Conservation (phyloP, 2,888 invertebrate genomes). For the Chaitophorus viminalis region DNA sequence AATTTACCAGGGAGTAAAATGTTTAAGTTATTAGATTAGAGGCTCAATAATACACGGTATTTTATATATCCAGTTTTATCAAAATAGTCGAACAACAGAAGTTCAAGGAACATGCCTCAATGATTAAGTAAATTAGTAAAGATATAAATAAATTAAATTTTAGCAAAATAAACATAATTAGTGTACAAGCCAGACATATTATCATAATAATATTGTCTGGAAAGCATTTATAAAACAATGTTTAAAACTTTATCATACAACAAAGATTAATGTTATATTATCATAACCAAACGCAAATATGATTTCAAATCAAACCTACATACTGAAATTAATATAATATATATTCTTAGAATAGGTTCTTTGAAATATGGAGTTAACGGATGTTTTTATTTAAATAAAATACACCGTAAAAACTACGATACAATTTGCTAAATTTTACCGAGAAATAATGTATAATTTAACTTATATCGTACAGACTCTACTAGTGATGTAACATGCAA, state of each 20-base stretch:
- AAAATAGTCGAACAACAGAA: constrained; percentile 15
- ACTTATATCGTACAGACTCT: not conserved
- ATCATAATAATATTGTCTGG: not conserved
- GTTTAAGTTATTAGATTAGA: not conserved
- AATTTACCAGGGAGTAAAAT: not conserved
- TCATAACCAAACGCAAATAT: not conserved
- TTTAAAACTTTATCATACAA: constrained; percentile 5
- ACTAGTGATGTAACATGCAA: not conserved
- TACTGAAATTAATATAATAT: not conserved
- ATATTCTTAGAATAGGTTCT: not conserved
- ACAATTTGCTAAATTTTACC: not conserved
- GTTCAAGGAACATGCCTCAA: not conserved
- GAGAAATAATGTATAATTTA: not conserved
- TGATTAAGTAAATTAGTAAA: constrained; percentile 8
- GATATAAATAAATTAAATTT: not conserved
- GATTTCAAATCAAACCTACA: not conserved
- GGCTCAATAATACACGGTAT: not conserved
- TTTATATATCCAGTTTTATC: not conserved
- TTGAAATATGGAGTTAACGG: not conserved
- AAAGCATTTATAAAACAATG: not conserved
- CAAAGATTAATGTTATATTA: not conserved
- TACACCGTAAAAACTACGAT: not conserved
- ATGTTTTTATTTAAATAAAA: not conserved
- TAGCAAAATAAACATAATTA: not conserved
- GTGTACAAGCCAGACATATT: not conserved